These are phyloP conservation scores for Corythoichthys intestinalis DNA, from an alignment of 2,113 vertebrate species.

Conservation along the genomic window DNA sequence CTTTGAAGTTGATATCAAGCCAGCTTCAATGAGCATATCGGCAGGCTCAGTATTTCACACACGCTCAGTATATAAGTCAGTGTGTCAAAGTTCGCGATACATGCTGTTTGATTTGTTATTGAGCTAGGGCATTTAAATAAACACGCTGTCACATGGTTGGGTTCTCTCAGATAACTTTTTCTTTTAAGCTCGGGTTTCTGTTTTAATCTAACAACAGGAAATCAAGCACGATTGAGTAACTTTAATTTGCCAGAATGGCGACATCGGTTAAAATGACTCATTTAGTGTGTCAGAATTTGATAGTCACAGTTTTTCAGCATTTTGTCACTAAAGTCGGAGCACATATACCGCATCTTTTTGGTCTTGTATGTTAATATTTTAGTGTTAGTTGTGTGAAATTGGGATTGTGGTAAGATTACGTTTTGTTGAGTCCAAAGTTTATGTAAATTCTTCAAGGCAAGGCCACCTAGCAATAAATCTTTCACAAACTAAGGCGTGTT, in stretches of 20 bases:
- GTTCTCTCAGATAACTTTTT: not conserved
- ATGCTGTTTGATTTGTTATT: constrained; percentile 21
- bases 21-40: not conserved
- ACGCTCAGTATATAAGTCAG: constrained; percentile 21
- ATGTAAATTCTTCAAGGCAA: not conserved
- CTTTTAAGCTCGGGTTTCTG: not conserved
- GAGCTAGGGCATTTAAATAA: constrained; percentile 27
- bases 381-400: not conserved
- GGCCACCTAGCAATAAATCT: not conserved
- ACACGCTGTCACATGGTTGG: constrained; percentile 17
- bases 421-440: not conserved
- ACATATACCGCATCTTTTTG: no score
- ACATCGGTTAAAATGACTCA: constrained; percentile 20
- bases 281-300: not conserved
- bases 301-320: not conserved
- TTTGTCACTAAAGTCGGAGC: not conserved
- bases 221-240: constrained; percentile 18
- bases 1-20: not conserved
- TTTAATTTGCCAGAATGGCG: constrained; percentile 5
- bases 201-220: not conserved
- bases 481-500: not conserved
- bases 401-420: not conserved
- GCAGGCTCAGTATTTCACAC: not conserved
- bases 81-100: constrained; percentile 38
- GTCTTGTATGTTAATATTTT: not conserved